These are phyloP conservation scores for Drosophila anomalipes DNA, from an alignment of 2,888 invertebrate genomes.

Conservation along the genomic window DNA sequence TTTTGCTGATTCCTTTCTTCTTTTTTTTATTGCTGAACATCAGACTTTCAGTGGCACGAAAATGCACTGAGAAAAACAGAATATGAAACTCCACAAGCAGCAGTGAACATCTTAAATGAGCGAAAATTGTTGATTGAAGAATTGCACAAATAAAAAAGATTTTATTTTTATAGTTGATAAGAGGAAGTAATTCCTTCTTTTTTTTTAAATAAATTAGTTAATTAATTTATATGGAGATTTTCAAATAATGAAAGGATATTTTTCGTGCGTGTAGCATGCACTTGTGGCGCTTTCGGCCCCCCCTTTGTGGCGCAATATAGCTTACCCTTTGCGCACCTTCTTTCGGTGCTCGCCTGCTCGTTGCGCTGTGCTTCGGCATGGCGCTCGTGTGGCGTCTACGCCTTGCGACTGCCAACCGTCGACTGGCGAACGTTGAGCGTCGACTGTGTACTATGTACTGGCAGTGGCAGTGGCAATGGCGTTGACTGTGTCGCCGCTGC, in stretches of 20 bases:
- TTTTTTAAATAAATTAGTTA: background rate
- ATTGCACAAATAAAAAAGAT: background rate
- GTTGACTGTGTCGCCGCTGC: conserved; percentile 40
- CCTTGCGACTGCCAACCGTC: conserved; percentile 5
- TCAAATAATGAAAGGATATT: background rate
- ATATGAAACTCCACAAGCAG: background rate
- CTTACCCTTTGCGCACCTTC: conserved; percentile 21
- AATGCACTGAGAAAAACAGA: background rate
- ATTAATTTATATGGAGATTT: background rate
- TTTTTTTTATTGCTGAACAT: conserved; percentile 1
- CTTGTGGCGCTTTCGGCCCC: conserved; percentile 55
- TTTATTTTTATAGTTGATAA: too few relatives aligned
- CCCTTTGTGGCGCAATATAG: background rate
- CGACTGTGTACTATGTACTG: conserved; percentile 5
- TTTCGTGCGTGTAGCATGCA: conserved; percentile 47
- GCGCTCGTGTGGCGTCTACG: conserved; percentile 27
- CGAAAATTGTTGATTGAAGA: background rate
- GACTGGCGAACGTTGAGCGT: conserved; percentile 10
- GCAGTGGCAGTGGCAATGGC: conserved; percentile 19
- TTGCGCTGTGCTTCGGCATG: conserved; percentile 23
- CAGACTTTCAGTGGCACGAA: too few relatives aligned
- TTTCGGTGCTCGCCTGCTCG: conserved; percentile 8
- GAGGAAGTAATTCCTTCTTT: too few relatives aligned
- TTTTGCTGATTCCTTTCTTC: background rate
- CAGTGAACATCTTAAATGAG: background rate